Percentiles rank a stretch among this genome's conserved stretches.
Conservation (phyloP, 2,113 vertebrate genomes). For the Malurus cyaneus region DNA sequence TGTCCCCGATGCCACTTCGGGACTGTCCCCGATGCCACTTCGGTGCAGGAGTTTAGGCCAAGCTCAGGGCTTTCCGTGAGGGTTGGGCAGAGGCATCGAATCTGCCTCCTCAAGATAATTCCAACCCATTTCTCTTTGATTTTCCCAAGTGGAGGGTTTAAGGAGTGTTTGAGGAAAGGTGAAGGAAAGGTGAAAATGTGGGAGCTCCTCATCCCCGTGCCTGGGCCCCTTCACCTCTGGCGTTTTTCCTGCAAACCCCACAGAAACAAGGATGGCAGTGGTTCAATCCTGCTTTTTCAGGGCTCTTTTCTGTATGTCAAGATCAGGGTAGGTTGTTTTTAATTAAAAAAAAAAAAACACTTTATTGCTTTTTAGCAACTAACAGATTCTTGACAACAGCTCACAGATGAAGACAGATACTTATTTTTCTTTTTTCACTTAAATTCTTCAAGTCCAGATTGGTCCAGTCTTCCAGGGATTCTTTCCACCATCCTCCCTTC, state of each 20-base stretch:
- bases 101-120: fast-evolving
- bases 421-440: neutral
- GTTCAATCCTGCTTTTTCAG: neutral
- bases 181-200: neutral
- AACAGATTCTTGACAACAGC: neutral
- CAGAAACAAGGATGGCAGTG: fast-evolving
- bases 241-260: neutral
- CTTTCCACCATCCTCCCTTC: neutral
- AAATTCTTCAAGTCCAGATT: neutral
- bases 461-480: neutral
- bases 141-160: no score
- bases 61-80: neutral
- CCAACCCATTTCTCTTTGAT: fast-evolving
- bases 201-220: neutral
- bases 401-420: neutral
- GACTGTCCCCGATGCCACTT: neutral
- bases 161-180: neutral
- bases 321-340: neutral
- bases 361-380: constrained; percentile 28
- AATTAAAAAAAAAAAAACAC: neutral
- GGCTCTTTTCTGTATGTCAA: neutral
- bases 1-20: fast-evolving
- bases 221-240: neutral
- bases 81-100: fast-evolving
- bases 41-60: fast-evolving